Percentiles rank a stretch among this genome's conserved stretches.
These are phyloP conservation scores for Spinus olivaceus DNA, from an alignment of 2,797 vertebrate genomes.

Conservation along the genomic window DNA sequence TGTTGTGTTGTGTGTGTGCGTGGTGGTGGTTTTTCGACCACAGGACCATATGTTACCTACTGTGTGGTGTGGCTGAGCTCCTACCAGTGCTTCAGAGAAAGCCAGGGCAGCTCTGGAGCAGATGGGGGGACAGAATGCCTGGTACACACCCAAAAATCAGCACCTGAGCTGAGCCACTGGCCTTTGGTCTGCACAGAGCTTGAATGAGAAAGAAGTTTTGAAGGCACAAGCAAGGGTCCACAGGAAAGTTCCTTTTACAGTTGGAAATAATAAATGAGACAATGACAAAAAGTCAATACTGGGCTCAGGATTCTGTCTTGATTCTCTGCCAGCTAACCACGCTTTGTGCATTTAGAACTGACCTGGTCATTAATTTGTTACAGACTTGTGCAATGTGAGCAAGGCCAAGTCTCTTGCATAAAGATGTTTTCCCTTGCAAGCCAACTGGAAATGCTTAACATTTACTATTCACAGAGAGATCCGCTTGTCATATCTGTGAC, in stretches of 20 bases:
- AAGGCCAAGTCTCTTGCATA: slow-evolving; percentile 55
- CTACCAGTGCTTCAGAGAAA: background rate
- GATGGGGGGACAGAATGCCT: background rate
- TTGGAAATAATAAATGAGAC: slow-evolving; percentile 19
- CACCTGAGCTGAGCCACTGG: background rate
- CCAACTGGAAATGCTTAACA: slow-evolving; percentile 34
- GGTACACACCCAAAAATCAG: background rate
- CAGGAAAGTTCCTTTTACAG: slow-evolving; percentile 2
- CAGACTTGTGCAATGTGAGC: slow-evolving; percentile 27
- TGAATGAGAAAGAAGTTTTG: background rate
- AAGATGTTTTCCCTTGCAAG: slow-evolving; percentile 27
- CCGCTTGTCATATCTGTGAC: slow-evolving; percentile 3
- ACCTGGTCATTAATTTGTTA: slow-evolving; percentile 62
- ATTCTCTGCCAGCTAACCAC: background rate
- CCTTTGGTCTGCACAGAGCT: background rate
- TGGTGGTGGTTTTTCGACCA: background rate
- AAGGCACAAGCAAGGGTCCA: background rate
- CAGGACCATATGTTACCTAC: background rate
- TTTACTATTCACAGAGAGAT: slow-evolving; percentile 3
- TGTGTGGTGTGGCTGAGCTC: background rate
- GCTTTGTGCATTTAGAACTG: slow-evolving; percentile 29
- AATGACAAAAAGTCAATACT: slow-evolving; percentile 40
- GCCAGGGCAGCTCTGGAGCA: background rate
- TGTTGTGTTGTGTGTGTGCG: background rate
- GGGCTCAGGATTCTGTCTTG: background rate